Evolutionary conservation across 2,113 vertebrate genomes (phyloP).

Genomic region (Xenopus tropicalis): UCB_Xtro_10.0 CM004444.2:128605001-128605500

Average conservation of each 20-base stretch:
- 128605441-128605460: constrained; percentile 43
- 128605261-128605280: constrained; percentile 46
- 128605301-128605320: constrained; percentile 50
- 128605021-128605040: no score
- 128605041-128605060: no score
- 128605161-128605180: constrained; percentile 37
- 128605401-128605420: constrained; percentile 46
- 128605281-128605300: constrained; percentile 49
- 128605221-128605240: constrained; percentile 52
- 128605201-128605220: constrained; percentile 40
- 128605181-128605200: constrained; percentile 45
- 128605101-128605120: not conserved
- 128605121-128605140: constrained; percentile 42
- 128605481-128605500: constrained; percentile 42
- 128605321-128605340: constrained; percentile 28
- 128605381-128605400: constrained; percentile 34
- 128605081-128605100: not conserved
- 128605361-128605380: constrained; percentile 45
- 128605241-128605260: constrained; percentile 50
- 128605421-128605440: constrained; percentile 33
- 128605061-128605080: no score
- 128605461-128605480: constrained; percentile 38
- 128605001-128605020: no score
- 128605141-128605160: constrained; percentile 49
- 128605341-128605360: constrained; percentile 49